Evolutionary conservation across 2,113 vertebrate species (phyloP).

Genomic region (Pteruthius melanotis): DNA sequence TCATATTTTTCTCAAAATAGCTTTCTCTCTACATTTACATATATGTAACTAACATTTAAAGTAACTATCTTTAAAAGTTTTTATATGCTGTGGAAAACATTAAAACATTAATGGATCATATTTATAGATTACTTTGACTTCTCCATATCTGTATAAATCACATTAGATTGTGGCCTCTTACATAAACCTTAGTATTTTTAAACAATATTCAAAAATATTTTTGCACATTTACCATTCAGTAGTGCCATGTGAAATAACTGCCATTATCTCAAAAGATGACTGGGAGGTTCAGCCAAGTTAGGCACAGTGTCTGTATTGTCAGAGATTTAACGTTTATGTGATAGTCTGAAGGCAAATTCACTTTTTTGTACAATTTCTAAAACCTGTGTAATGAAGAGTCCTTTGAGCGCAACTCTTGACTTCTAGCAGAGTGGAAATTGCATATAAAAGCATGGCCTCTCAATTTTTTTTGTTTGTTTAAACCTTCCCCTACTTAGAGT

Average conservation of each 20-base stretch:
- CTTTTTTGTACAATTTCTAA: slow-evolving; percentile 13
- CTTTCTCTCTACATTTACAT: not conserved
- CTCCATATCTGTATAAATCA: not conserved
- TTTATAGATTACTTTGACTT: not conserved
- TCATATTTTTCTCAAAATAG: not conserved
- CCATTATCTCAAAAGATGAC: not conserved
- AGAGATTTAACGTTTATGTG: slow-evolving; percentile 49
- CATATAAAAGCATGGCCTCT: slow-evolving; percentile 71
- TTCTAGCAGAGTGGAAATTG: slow-evolving; percentile 66
- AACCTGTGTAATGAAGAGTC: slow-evolving; percentile 63
- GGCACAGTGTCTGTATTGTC: not conserved
- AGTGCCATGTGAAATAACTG: not conserved
- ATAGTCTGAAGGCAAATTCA: slow-evolving; percentile 67
- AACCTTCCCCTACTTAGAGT: slow-evolving; percentile 42
- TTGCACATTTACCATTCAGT: not conserved
- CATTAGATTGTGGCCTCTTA: not conserved
- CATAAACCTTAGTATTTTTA: not conserved
- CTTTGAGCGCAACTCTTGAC: slow-evolving; percentile 77
- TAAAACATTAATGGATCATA: not conserved
- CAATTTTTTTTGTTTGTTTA: slow-evolving; percentile 47
- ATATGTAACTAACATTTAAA: not conserved
- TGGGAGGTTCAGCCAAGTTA: slow-evolving; percentile 31
- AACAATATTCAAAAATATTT: not conserved
- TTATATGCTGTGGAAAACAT: not conserved
- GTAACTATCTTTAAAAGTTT: not conserved